Base-by-base conservation (phyloP, 1,140 invertebrate genomes). In the Zaprionus davidi region DNA sequence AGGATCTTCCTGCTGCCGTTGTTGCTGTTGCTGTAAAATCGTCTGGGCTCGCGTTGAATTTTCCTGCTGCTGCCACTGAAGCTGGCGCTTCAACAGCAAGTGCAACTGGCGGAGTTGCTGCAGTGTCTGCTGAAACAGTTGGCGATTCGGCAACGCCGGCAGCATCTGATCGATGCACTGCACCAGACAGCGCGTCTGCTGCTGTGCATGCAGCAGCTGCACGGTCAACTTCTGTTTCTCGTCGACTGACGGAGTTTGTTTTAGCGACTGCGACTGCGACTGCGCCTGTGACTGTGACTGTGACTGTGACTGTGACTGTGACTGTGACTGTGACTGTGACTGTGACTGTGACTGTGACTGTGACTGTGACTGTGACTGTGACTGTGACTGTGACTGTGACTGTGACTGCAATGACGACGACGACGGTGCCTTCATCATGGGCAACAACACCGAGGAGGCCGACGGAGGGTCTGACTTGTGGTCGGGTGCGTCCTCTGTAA, bases 81-180 rank as follows among this genome's bases (percentile, higher is more conserved):
- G 4, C 26, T 76, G 74, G 6, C 57, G 62, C 26, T 65, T 60
- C 3, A 71, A 6, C 26, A 76, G 28, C 3, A 44, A 0, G 15
- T 72, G 26, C 69, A 76, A 4, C 44, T 60, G 69, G 5, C 66
- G 74, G 69, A 76, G 36, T n/a, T 71, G 69, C n/a, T 15, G 22
- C 73, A 76, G n/a, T 20, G 41, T 46, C 38, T 56, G 65, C 65
- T 74, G 41, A 15, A 69, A 69, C 3, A 46, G 57, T 46, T 73
- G 56, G 2, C 56, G 71, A 63, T 70, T 70, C 3, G 58, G 53
- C 67, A 71, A 26, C 53, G 56, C 49, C 3, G 74, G 69, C 60
- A 72, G 22, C 74, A 76, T 13, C 38, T 72, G 68, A 4, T 66
- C 60, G 11, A 76, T 76, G 62, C 46, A 36, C 34, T 71, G 60